Evolutionary conservation across 53 echinoderm and acorn worm species (phyloP), one percentile per base, ranked within the genome.

Genomic region (Holothuria leucospilota): DNA sequence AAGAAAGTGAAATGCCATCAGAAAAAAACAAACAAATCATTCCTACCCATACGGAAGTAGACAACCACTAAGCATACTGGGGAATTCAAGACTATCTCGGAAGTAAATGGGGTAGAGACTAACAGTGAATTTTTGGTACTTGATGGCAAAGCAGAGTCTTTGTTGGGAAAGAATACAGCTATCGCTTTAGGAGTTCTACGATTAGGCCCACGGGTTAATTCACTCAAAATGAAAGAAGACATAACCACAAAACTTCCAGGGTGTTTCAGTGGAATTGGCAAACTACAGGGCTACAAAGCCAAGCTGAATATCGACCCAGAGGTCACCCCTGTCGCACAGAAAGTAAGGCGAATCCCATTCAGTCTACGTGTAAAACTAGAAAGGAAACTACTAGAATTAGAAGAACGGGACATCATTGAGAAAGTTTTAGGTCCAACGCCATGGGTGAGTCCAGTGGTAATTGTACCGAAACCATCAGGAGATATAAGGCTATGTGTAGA

Each of bases 401-500:
- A 34, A 29, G 56, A 88, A 20, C 51, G 21, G 39, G 88, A 82
- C 49, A 74, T 73, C 10, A 86, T 74, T 58, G 74, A 86, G 67
- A n/a, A 28, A 41, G 79, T 64, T 21, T 25, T 62, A 41, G 79
- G 79, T 7, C 87, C 79, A 1, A 78, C 74, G 4, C 78, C 60
- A 42, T 87, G 78, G 78, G 79, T 87, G 8, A 78, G 41, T 26
- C 87, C 66, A 25, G 89, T 72, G 11, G 39, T 84, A 66, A 69
- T 71, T n/a, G 89, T 91, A 25, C 82, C 87, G 8, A 87, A 91
- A 82, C 73, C 87, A 27, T 69, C 81, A 62, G 84, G 88, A 5
- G 86, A 90, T 80, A 88, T 93, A n/a, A 60, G 86, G 38, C 66
- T 91, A n/a, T 89, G 89, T 74, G 56, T 89, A 21, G 89, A 89